Conservation (phyloP, 2,113 vertebrate genomes). For the Scomber japonicus region DNA sequence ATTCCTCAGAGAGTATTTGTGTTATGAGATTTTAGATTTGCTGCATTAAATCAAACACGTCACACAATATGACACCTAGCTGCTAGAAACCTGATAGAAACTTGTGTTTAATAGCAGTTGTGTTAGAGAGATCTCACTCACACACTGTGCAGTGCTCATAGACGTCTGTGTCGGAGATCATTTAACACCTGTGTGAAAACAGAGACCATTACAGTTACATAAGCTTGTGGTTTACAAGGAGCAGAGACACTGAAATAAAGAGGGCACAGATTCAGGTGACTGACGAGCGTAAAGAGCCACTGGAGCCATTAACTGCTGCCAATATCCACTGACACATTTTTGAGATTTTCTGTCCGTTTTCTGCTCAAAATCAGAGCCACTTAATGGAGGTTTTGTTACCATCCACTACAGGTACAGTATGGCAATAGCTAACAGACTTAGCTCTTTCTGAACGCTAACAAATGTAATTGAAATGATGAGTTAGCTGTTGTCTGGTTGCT, state of each 20-base stretch:
- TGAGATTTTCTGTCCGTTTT: too few species aligned
- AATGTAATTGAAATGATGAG: too few species aligned
- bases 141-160: background rate
- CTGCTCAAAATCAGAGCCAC: background rate
- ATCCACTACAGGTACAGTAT: too few species aligned
- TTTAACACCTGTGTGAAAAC: constrained; percentile 56
- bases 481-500: too few species aligned
- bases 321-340: background rate
- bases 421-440: too few species aligned
- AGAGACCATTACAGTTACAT: constrained; percentile 53
- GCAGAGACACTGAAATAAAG: constrained; percentile 3
- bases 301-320: background rate
- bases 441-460: too few species aligned
- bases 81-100: background rate
- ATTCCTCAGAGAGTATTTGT: background rate
- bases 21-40: background rate
- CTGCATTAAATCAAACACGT: background rate
- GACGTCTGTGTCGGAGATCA: constrained; percentile 25
- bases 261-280: constrained; percentile 14
- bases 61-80: background rate
- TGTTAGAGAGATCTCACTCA: constrained; percentile 36
- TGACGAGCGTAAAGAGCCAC: constrained; percentile 18
- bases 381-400: too few species aligned
- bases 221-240: constrained; percentile 55
- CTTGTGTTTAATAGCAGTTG: constrained; percentile 14